Evolutionary conservation across 1,140 invertebrate species (phyloP), one percentile per base, ranked within the genome.

Genomic region (Elysia chlorotica): DNA sequence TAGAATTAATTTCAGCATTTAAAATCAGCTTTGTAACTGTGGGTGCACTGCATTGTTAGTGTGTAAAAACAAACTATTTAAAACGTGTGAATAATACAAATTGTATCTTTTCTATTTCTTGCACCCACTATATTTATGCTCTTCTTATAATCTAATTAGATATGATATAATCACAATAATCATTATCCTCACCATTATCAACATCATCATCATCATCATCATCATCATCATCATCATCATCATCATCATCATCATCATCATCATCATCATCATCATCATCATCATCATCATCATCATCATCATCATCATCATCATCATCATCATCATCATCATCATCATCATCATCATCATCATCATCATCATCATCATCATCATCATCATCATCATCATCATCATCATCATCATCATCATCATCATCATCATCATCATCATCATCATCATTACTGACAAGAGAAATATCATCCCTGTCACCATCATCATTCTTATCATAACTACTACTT

Each of bases 301-400:
- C 3, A 59, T 70, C 35, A 36, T 70, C 28, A 61, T 70, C 54
- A 59, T 63, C 41, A 6, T 41, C 59, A 72, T 53, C 59, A 72
- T 54, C 35, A 62, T 65, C 61, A 77, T 66, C 33, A 38, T 41
- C 37, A 3, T 66, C 65, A 2, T 38, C 4, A 23, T 23, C 65
- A 33, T 73, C 37, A 10, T 41, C 37, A n/a, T 38, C n/a, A 41
- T 37, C 21, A 17, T 41, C 37, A 66, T 25, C n/a, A 41, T 37
- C 21, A 17, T 66, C 41, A 30, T 35, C 68, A 61, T 65, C 56
- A 61, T 68, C 66, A 71, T 71, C 57, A 65, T 65, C 69, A 65
- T 71, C 69, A 65, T 71, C 69, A 65, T 71, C 69, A 65, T 71
- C 69, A 65, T 71, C 69, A 71, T 65, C 69, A 71, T 71, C 69